A percentile compares a stretch with the other conserved stretches of the same genome.
These are phyloP conservation scores for Xenus cinereus DNA, from an alignment of 2,113 vertebrate genomes.

Conservation along the genomic window DNA sequence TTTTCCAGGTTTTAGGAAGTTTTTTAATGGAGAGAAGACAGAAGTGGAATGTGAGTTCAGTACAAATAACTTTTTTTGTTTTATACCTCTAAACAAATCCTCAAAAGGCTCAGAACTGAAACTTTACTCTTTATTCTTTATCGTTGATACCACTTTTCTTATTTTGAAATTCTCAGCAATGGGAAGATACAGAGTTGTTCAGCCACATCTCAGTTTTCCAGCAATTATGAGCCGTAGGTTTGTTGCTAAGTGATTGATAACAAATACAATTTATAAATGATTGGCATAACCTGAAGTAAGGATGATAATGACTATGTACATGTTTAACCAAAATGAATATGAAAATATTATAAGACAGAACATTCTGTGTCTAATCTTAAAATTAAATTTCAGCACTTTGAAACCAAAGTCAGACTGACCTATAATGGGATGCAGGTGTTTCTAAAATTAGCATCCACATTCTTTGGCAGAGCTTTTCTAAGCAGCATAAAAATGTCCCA, in stretches of 20 bases:
- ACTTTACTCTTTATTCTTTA: neutral
- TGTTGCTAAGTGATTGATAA: neutral
- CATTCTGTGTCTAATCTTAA: neutral
- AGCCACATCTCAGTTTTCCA: conserved; percentile 22
- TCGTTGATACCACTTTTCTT: neutral
- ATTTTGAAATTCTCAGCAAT: conserved; percentile 2
- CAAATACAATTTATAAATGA: neutral
- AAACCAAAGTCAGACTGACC: neutral
- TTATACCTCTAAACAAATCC: neutral
- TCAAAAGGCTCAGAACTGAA: conserved; percentile 10
- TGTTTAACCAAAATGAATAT: neutral
- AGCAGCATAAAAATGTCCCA: neutral
- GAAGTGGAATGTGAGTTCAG: neutral
- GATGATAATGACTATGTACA: neutral
- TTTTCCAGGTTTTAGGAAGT: conserved; percentile 2
- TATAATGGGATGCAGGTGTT: neutral
- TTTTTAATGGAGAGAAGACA: neutral
- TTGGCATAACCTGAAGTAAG: neutral
- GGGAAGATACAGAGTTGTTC: neutral
- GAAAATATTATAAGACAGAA: neutral
- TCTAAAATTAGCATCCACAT: neutral
- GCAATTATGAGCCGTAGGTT: conserved; percentile 26
- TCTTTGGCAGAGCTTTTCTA: neutral
- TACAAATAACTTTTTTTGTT: neutral
- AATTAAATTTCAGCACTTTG: neutral